These are phyloP conservation scores for Drosophila triauraria DNA, from an alignment of 1,140 invertebrate genomes.

Conservation along the genomic window DNA sequence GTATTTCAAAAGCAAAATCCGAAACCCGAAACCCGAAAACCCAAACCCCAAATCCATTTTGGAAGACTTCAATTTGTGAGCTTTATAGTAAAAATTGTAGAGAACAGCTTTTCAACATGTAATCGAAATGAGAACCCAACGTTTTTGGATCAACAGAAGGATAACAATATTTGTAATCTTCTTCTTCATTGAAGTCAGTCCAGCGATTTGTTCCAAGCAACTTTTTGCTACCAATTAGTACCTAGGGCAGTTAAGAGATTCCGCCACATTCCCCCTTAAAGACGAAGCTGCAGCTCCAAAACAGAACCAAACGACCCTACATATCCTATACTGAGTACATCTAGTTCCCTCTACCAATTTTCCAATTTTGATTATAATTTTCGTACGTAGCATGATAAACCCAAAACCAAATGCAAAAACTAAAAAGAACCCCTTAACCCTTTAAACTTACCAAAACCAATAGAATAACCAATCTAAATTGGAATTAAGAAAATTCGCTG, in stretches of 20 bases:
- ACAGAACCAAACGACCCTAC: constrained; percentile 74
- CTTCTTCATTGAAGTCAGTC: constrained; percentile 49
- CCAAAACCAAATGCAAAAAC: constrained; percentile 46
- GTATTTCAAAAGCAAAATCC: constrained; percentile 35
- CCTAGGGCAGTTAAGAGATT: constrained; percentile 31
- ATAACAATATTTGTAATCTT: constrained; percentile 47
- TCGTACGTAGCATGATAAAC: constrained; percentile 20
- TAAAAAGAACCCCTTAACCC: constrained; percentile 30
- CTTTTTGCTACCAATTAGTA: constrained; percentile 47
- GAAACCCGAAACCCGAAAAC: not conserved
- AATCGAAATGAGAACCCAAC: constrained; percentile 53
- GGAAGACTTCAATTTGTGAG: constrained; percentile 65
- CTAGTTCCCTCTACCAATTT: constrained; percentile 32
- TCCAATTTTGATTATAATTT: constrained; percentile 27
- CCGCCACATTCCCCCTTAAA: constrained; percentile 36
- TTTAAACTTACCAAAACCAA: constrained; percentile 69
- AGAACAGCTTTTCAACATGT: constrained; percentile 13
- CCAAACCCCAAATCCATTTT: constrained; percentile 23
- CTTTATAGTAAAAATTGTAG: constrained; percentile 43
- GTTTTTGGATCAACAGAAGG: constrained; percentile 52
- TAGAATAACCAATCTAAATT: constrained; percentile 83
- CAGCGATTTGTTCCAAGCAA: constrained; percentile 54
- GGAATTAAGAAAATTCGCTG: constrained; percentile 69
- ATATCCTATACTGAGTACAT: constrained; percentile 63
- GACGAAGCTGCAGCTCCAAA: constrained; percentile 54